Evolutionary conservation across 1,140 invertebrate genomes (phyloP).

Genomic region (Drosophila watanabei): DNA sequence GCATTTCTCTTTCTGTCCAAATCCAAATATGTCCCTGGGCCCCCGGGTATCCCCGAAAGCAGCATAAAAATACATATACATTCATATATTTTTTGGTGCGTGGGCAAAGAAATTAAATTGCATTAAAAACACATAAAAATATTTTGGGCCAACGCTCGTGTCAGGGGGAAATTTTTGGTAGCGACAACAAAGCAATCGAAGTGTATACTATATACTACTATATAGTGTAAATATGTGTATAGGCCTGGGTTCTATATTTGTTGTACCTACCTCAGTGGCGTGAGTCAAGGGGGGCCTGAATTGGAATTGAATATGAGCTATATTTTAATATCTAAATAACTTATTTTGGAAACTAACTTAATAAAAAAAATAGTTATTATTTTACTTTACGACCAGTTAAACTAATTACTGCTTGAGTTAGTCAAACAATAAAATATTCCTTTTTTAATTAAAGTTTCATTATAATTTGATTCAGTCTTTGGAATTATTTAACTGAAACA

Average conservation of each 20-base stretch:
- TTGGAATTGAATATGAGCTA: neutral
- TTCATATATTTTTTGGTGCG: constrained; percentile 29
- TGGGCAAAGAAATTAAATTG: constrained; percentile 67
- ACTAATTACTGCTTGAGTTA: neutral
- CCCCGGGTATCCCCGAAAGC: constrained; percentile 34
- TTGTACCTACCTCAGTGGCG: constrained; percentile 34
- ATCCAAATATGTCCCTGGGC: constrained; percentile 42
- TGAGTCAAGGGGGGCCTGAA: neutral
- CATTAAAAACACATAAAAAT: constrained; percentile 81
- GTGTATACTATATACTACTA: constrained; percentile 25
- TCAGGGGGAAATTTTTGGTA: constrained; percentile 59
- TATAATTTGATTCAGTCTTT: too few relatives aligned
- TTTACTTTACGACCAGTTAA: neutral
- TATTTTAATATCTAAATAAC: too few relatives aligned
- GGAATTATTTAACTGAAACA: neutral
- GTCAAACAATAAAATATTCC: neutral
- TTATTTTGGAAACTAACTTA: too few relatives aligned
- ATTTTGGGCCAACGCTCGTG: constrained; percentile 50
- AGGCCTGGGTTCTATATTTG: constrained; percentile 25
- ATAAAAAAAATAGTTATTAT: neutral
- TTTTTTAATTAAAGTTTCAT: neutral
- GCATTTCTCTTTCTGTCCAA: constrained; percentile 23
- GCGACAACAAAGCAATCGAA: constrained; percentile 29
- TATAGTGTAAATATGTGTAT: constrained; percentile 32
- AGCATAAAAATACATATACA: constrained; percentile 28